A percentile compares a stretch with the other conserved stretches of the same genome.
Conservation (phyloP, 2,797 vertebrate genomes). For the Podarcis siculus region DNA sequence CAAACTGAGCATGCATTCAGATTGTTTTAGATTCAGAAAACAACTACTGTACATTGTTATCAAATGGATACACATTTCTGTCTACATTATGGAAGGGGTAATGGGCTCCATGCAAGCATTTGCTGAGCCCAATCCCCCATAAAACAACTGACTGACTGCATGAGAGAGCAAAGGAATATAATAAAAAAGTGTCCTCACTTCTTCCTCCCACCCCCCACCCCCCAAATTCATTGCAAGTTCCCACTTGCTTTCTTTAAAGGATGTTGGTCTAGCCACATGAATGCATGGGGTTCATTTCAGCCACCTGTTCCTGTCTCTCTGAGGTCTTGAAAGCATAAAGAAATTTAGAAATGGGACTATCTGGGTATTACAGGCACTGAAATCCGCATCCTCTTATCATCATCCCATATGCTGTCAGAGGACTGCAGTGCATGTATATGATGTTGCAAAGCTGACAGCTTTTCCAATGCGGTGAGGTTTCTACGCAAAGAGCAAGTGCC, state of each 20-base stretch:
- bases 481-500: background rate
- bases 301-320: conserved; percentile 28
- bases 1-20: background rate
- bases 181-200: background rate
- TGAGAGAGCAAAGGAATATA: background rate
- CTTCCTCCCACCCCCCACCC: background rate
- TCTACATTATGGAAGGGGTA: background rate
- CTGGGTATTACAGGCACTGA: conserved; percentile 8
- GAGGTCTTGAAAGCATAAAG: conserved; percentile 15
- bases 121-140: background rate
- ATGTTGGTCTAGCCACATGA: background rate
- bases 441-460: background rate
- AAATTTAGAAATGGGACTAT: conserved; percentile 27
- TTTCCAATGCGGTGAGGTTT: background rate
- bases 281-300: conserved; percentile 20
- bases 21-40: background rate
- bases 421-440: background rate
- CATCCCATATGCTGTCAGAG: conserved; percentile 36
- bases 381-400: background rate
- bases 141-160: background rate
- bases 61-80: background rate
- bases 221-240: background rate
- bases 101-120: background rate
- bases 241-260: background rate
- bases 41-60: background rate